These are phyloP conservation scores for Callyntrura sp. DNA, from an alignment of 2,888 invertebrate species.

Conservation along the genomic window DNA sequence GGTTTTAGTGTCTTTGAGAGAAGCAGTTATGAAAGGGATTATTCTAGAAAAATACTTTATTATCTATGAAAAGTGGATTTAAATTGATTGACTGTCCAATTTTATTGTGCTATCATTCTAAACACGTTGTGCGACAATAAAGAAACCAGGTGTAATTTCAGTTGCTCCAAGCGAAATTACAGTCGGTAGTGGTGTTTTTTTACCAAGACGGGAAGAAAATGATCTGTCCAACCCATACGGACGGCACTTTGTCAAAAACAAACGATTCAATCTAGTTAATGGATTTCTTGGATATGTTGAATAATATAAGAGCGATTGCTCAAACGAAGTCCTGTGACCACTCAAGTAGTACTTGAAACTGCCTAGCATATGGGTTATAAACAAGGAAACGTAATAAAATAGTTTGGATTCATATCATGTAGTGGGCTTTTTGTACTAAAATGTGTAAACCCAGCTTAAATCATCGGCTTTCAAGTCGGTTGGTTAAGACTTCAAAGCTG, in stretches of 20 bases:
- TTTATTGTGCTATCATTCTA: conserved; percentile 23
- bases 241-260: not conserved
- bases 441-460: too few relatives aligned
- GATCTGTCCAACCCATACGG: not conserved
- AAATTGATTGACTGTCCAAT: conserved; percentile 38
- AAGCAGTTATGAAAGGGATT: too few relatives aligned
- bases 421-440: too few relatives aligned
- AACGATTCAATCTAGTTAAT: conserved; percentile 32
- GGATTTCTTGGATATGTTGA: not conserved
- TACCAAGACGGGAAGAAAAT: not conserved
- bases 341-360: not conserved
- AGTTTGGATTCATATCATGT: too few relatives aligned
- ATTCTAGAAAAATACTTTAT: not conserved
- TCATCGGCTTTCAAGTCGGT: too few relatives aligned
- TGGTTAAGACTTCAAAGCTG: too few relatives aligned
- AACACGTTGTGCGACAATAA: conserved; percentile 1
- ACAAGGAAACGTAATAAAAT: not conserved
- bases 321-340: not conserved
- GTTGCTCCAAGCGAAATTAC: not conserved
- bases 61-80: conserved; percentile 4
- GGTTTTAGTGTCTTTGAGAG: too few relatives aligned
- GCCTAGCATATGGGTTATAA: not conserved
- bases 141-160: conserved; percentile 11
- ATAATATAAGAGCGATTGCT: not conserved
- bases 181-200: not conserved